Conservation (phyloP, 2,113 vertebrate species). For the Platysteira castanea region DNA sequence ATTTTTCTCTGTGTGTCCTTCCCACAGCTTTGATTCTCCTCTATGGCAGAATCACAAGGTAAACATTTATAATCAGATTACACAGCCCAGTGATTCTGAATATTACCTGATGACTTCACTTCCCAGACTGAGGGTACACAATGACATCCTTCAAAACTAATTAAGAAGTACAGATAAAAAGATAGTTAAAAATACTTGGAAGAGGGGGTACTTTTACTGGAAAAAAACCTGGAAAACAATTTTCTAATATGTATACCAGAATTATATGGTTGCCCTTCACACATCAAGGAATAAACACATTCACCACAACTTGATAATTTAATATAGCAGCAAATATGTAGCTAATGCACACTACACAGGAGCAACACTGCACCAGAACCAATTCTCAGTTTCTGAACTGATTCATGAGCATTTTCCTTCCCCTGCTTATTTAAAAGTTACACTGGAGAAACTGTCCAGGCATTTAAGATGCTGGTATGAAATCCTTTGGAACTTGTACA, state of each 20-base stretch:
- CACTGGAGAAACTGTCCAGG: neutral
- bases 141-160: constrained; percentile 21
- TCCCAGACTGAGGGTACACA: neutral
- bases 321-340: neutral
- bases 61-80: constrained; percentile 50
- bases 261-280: neutral
- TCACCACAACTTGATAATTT: neutral
- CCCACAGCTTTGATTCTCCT: neutral
- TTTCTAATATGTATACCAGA: neutral
- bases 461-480: neutral
- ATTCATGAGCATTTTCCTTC: neutral
- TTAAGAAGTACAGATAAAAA: constrained; percentile 11
- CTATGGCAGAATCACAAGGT: neutral
- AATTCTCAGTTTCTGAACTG: neutral
- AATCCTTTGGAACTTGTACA: neutral
- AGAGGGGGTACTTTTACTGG: neutral
- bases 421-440: neutral
- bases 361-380: neutral
- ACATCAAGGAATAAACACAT: neutral
- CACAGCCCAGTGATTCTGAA: constrained; percentile 17
- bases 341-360: neutral
- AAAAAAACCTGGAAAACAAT: neutral
- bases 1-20: neutral
- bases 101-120: constrained; percentile 46
- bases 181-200: neutral